Evolutionary conservation across 2,113 vertebrate species (phyloP).

Genomic region (Lepus americanus): DNA sequence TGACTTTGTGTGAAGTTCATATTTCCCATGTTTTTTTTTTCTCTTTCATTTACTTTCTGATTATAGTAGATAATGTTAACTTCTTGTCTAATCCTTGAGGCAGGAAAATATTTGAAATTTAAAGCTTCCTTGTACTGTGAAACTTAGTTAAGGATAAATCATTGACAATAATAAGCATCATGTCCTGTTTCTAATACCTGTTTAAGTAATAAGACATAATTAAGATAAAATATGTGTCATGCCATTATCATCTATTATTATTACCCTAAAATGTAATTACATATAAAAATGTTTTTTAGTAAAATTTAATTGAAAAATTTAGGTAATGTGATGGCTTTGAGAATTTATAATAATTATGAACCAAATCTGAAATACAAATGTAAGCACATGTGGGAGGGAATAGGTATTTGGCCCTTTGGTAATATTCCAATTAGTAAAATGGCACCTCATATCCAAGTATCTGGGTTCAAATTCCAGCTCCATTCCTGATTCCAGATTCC

Average conservation of each 20-base stretch:
- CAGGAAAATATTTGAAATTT: neutral
- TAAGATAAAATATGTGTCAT: neutral
- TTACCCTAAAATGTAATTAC: neutral
- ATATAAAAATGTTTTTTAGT: neutral
- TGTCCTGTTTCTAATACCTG: neutral
- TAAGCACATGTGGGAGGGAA: too few relatives aligned
- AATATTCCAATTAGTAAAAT: too few relatives aligned
- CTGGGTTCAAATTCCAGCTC: too few relatives aligned
- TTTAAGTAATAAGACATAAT: neutral
- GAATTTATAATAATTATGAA: neutral
- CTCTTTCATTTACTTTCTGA: slow-evolving; percentile 48
- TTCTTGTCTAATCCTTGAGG: neutral
- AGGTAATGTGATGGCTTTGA: neutral
- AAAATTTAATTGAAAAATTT: neutral
- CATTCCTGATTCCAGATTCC: too few relatives aligned
- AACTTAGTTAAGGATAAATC: neutral
- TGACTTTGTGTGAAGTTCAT: neutral
- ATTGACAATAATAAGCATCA: neutral
- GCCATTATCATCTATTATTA: neutral
- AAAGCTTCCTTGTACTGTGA: neutral
- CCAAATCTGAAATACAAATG: neutral
- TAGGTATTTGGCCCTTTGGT: too few relatives aligned
- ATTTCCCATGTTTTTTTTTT: neutral
- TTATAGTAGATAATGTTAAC: neutral
- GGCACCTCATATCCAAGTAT: too few relatives aligned